Conservation (phyloP, 2,888 invertebrate genomes). For the Tanytarsus gracilentus region DNA sequence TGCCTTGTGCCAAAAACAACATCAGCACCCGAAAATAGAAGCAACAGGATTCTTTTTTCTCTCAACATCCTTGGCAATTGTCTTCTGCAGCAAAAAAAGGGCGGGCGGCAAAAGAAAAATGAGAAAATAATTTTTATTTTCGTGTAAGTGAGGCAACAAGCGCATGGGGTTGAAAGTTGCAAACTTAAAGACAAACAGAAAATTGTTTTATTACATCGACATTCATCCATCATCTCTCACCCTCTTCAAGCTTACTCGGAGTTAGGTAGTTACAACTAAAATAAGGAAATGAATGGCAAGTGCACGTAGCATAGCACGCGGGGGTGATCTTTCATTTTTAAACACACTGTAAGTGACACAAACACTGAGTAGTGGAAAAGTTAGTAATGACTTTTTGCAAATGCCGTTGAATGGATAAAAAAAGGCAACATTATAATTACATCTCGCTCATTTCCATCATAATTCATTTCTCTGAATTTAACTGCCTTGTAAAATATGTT, state of each 20-base stretch:
- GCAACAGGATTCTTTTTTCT: slow-evolving; percentile 9
- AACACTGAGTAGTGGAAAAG: slow-evolving; percentile 4
- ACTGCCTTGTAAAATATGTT: background rate
- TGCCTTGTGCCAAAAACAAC: too few species aligned
- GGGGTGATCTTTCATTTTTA: slow-evolving; percentile 16
- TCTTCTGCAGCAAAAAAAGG: background rate
- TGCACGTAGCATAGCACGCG: background rate
- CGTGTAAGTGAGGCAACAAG: background rate
- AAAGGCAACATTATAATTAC: slow-evolving; percentile 22
- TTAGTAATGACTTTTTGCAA: background rate
- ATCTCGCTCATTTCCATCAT: slow-evolving; percentile 8
- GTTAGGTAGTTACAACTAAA: background rate
- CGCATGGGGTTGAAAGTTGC: slow-evolving; percentile 3
- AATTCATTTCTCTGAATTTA: background rate
- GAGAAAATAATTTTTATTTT: slow-evolving; percentile 10
- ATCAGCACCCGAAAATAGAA: background rate
- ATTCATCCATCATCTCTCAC: slow-evolving; percentile 8
- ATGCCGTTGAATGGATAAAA: background rate
- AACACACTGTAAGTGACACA: background rate
- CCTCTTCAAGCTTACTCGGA: background rate
- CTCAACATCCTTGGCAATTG: background rate
- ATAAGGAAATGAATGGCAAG: background rate
- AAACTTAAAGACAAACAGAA: slow-evolving; percentile 13
- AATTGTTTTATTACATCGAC: slow-evolving; percentile 15
- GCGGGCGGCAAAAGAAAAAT: background rate